These are phyloP conservation scores for Hydropotes inermis DNA, from an alignment of 2,113 vertebrate species.

Conservation along the genomic window DNA sequence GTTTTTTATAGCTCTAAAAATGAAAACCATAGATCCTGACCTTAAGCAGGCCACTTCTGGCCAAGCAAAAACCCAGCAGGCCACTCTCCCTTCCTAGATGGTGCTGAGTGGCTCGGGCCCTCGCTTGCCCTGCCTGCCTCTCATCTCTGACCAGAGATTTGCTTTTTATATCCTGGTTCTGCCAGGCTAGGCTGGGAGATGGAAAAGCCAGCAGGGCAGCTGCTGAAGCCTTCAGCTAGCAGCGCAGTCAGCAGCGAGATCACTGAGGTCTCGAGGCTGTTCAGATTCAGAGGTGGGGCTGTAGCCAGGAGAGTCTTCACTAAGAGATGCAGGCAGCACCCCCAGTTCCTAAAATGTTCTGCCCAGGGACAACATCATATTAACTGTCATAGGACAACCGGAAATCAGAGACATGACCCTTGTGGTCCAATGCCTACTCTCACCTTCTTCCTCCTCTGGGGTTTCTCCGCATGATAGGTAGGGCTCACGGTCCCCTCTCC, in stretches of 20 bases:
- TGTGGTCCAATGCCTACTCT: not conserved
- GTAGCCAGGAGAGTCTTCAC: not conserved
- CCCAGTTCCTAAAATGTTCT: not conserved
- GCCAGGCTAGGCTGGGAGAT: not conserved
- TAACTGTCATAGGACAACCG: not conserved
- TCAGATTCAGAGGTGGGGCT: not conserved
- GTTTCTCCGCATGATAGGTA: not conserved
- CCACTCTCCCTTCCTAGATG: conserved; percentile 38
- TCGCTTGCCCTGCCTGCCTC: not conserved
- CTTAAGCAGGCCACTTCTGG: conserved; percentile 73
- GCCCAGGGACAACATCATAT: not conserved
- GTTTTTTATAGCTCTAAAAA: conserved; percentile 79
- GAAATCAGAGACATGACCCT: conserved; percentile 29
- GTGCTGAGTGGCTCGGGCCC: conserved; percentile 12
- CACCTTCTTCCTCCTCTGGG: not conserved
- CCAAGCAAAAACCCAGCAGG: conserved; percentile 56
- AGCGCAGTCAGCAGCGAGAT: conserved; percentile 4
- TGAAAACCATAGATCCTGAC: conserved; percentile 79
- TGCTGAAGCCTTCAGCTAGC: not conserved
- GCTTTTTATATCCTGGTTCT: conserved; percentile 57
- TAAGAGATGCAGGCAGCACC: not conserved
- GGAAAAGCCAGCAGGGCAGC: not conserved
- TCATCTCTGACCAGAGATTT: conserved; percentile 48
- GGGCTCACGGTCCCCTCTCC: not conserved
- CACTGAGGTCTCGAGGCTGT: not conserved